A percentile compares a stretch with the other conserved stretches of the same genome.
These are phyloP conservation scores for Drosophila kuntzei DNA, from an alignment of 2,888 invertebrate species.

Conservation along the genomic window DNA sequence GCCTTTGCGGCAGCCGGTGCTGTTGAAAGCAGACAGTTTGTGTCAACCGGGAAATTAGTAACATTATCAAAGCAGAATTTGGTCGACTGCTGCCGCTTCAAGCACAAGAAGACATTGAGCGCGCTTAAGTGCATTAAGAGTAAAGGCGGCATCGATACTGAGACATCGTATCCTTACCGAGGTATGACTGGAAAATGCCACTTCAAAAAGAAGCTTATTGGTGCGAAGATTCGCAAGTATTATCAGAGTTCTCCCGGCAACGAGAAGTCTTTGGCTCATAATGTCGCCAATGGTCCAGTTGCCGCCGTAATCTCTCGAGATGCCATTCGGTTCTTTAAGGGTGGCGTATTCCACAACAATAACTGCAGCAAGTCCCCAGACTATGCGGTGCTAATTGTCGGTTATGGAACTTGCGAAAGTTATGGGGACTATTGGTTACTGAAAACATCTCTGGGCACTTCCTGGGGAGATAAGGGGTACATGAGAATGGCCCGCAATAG, in stretches of 20 bases:
- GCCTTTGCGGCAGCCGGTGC: conserved; percentile 37
- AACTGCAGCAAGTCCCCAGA: neutral
- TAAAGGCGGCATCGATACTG: conserved; percentile 29
- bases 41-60: conserved; percentile 17
- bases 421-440: conserved; percentile 39
- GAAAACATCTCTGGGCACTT: conserved; percentile 31
- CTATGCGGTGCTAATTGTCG: conserved; percentile 35
- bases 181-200: conserved; percentile 9
- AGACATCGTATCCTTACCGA: conserved; percentile 32
- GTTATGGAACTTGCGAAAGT: conserved; percentile 10
- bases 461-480: conserved; percentile 41
- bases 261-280: conserved; percentile 9
- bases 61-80: conserved; percentile 31
- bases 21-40: conserved; percentile 29
- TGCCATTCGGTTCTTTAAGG: conserved; percentile 16
- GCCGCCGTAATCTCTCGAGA: conserved; percentile 29
- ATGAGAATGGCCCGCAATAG: conserved; percentile 32
- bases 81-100: conserved; percentile 32
- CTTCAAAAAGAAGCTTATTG: neutral
- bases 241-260: neutral
- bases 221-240: conserved; percentile 13
- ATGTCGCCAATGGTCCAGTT: conserved; percentile 30
- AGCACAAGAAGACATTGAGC: neutral
- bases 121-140: conserved; percentile 29
- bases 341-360: conserved; percentile 14